A percentile compares a stretch with the other conserved stretches of the same genome.
phyloP scores from a whole-genome alignment of 92 coral and sea anemone species.

The Montipora capitata region DNA sequence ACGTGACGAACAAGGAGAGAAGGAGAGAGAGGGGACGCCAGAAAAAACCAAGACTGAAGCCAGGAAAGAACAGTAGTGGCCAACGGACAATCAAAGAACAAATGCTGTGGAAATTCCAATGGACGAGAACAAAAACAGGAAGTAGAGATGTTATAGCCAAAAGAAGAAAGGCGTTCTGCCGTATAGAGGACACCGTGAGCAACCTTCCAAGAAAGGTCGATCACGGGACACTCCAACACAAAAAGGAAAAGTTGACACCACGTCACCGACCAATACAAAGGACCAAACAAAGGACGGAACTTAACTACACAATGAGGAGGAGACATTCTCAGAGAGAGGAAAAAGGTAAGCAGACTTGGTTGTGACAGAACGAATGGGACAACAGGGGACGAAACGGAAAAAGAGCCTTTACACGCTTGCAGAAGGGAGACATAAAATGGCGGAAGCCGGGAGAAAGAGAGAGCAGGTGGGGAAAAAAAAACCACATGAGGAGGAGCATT shows the following conservation, averaged over 20 bases:
- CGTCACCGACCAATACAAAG: no score
- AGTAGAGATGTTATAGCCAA: background rate
- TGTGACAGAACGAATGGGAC: background rate
- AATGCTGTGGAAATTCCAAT: background rate
- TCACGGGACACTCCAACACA: slow-evolving; percentile 1
- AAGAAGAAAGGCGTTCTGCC: slow-evolving; percentile 4
- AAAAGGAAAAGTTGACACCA: slow-evolving; percentile 18
- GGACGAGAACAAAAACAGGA: slow-evolving; percentile 19
- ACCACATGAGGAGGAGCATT: no score
- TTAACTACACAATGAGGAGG: slow-evolving; percentile 37
- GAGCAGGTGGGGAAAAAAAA: no score
- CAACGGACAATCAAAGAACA: background rate
- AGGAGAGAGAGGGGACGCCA: slow-evolving; percentile 10
- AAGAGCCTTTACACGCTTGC: no score
- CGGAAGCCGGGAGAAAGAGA: no score
- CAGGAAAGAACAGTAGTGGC: background rate
- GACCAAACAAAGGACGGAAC: slow-evolving; percentile 25
- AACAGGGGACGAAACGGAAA: no score
- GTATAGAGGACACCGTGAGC: slow-evolving; percentile 54
- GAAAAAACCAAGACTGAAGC: background rate
- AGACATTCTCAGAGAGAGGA: background rate
- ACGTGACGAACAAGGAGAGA: background rate
- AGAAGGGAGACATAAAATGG: no score
- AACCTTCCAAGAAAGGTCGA: slow-evolving; percentile 40
- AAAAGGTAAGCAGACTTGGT: background rate